Evolutionary conservation across 2,113 vertebrate species (phyloP), one percentile per base, ranked within the genome.

Genomic region (Thymallus thymallus): DNA sequence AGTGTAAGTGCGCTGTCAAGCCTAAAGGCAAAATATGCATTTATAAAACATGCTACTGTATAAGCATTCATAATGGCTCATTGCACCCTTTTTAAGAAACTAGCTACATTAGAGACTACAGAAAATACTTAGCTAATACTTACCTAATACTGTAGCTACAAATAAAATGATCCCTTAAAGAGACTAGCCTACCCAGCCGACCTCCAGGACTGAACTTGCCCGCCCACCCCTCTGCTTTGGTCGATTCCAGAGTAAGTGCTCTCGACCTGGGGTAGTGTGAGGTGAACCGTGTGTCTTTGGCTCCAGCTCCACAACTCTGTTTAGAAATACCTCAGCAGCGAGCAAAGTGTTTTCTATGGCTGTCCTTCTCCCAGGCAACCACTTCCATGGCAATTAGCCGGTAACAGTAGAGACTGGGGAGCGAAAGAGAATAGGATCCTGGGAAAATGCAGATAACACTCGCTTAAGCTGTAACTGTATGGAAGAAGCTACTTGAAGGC

Each of bases 281-380:
- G 67, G 60, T 72, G 32, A 75, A 63, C 64, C 23, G 68, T 72
- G 41, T 62, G 76, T 63, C 74, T 82, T 82, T 63, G 74, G 72
- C 73, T 82, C 41, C 67, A 29, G 68, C 32, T 41, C 45, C 48
- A 66, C 58, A 16, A 56, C 61, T 82, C 68, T 85, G 77, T 85
- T 82, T 85, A 80, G 72, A 81, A 82, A 41, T 82, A 82, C 83
- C 16, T 32, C 63, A 32, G 55, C 16, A 32, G 73, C 69, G 63
- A 71, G 63, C 58, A 12, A 68, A 70, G 80, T 77, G 75, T 77
- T 63, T 74, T 73, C 69, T 76, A 26, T 74, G 22, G 24, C 23
- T 24, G 48, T 62, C 26, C 5, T 60, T 82, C 71, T 32, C 80
- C 26, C 78, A 82, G 68, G 76, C 80, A 80, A 76, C 80, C 29